Base-by-base conservation (phyloP, 1,140 invertebrate genomes). In the Daktulosphaira vitifoliae region DNA sequence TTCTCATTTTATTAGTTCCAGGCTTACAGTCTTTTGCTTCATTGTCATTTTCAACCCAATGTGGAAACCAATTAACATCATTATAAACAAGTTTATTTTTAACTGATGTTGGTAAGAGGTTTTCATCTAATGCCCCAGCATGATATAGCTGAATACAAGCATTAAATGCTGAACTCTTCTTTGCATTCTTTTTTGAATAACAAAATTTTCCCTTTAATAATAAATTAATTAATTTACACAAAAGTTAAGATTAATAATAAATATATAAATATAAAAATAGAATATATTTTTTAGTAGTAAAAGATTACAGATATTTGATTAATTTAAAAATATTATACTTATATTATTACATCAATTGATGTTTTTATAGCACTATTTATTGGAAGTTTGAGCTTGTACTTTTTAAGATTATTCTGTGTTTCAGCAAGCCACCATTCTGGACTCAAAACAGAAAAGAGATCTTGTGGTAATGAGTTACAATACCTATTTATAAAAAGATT, bases 131-230 rank as follows among this genome's bases (percentile, higher is more conserved):
- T 78, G 96, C 93, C 1, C 84, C 84, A 15, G 76, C 68, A 52
- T 81, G 29, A 72, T 94, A 84, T 68, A 96, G 76, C 68, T 76
- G 72, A 66, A 82, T 80, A 72, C 90, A 92, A 1, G 82, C 81
- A 67, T 86, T 81, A 22, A 93, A 77, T 0, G 91, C 92, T 0
- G 83, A 91, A 2, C 87, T 83, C 68, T 85, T 80, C 76, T 93
- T 92, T 0, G 93, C 92, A 9, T 76, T 68, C 67, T 82, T 81
- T 51, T 81, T 74, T n/a, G 71, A 80, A 1, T 37, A 0, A 78
- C 82, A 84, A 2, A 71, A 71, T 42, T 78, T 69, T 23, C 89
- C 83, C 87, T 89, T 69, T 65, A 74, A 73, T n/a, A 71, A 62
- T 33, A 70, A 66, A 33, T 2, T n/a, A 22, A 51, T 25, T 11